Base-by-base conservation (phyloP, 2,888 invertebrate genomes). In the Drosophila subquinaria region DNA sequence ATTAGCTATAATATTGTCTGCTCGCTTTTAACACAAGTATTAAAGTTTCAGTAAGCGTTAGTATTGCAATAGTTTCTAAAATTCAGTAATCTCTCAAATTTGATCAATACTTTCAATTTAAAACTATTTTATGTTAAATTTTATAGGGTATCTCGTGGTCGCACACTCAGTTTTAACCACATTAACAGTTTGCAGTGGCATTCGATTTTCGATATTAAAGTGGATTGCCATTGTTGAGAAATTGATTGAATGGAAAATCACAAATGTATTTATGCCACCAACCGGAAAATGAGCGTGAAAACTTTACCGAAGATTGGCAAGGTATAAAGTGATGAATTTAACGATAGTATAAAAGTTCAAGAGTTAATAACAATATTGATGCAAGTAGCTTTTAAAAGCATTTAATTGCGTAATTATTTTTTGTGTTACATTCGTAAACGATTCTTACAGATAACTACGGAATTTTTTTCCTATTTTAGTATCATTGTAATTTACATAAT, bases 121-220 rank as follows among this genome's bases (percentile, higher is more conserved):
- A 23, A 35, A 10, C 35, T 1, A 35, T 35, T 35, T 35, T 11
- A 35, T 20, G 2, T 20, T 20, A 1, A 20, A 20, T 3, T 20
- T 20, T 20, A 20, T 20, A 60, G 56, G n/a, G 42, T 38, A 64
- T 60, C 4, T 30, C 2, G 0, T 3, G 20, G 47, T 53, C 57
- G 30, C 17, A 2, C 10, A 38, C 2, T 27, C 0, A 10, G 1
- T 51, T 15, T 36, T 8, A 10, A 2, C 33, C 8, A 13, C 33
- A n/a, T 27, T 27, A 30, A 45, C 38, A 53, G 38, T 55, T 38
- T 30, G 3, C 11, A 20, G 11, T 43, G 48, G 38, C 35, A 55
- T 63, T 64, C 20, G 33, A 50, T 76, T 38, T 59, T 20, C 17
- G 30, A 23, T 42, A 30, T 42, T 23, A 57, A 77, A 45, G 15